Conservation (phyloP, 2,888 invertebrate genomes). For the Drosophila testacea region DNA sequence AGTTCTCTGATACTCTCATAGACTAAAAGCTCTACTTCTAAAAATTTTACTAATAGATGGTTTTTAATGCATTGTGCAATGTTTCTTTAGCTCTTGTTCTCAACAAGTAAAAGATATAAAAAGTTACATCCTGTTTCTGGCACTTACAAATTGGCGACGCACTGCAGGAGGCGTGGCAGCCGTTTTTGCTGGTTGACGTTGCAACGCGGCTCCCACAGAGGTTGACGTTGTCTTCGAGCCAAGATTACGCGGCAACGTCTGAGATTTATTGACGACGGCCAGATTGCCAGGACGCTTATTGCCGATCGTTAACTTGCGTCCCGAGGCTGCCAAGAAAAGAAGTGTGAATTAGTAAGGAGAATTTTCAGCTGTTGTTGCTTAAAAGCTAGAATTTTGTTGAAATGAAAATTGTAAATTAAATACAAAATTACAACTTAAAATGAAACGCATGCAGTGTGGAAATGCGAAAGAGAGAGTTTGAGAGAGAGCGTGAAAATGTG, state of each 20-base stretch:
- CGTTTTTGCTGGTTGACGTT: conserved; percentile 88
- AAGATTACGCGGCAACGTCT: conserved; percentile 94
- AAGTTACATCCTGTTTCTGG: not conserved
- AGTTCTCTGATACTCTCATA: too few relatives aligned
- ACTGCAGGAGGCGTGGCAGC: conserved; percentile 94
- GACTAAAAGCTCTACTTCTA: too few relatives aligned
- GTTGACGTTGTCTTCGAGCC: conserved; percentile 86
- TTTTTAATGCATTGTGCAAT: too few relatives aligned
- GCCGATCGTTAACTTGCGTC: conserved; percentile 92
- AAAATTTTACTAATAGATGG: too few relatives aligned
- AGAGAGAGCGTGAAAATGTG: conserved; percentile 23
- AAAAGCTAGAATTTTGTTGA: conserved; percentile 17
- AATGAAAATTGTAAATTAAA: conserved; percentile 19
- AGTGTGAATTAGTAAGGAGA: not conserved
- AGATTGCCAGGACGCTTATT: conserved; percentile 89
- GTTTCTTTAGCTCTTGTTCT: too few relatives aligned
- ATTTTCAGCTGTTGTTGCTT: not conserved
- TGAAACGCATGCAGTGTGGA: conserved; percentile 39
- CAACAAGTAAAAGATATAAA: not conserved
- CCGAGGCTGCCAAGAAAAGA: conserved; percentile 88
- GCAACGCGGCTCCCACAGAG: conserved; percentile 76
- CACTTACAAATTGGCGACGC: conserved; percentile 89
- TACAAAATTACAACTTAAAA: conserved; percentile 13
- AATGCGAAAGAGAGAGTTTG: conserved; percentile 17
- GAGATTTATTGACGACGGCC: conserved; percentile 91